phyloP scores from a whole-genome alignment of 1,140 invertebrate species.

The Penaeus vannamei region DNA sequence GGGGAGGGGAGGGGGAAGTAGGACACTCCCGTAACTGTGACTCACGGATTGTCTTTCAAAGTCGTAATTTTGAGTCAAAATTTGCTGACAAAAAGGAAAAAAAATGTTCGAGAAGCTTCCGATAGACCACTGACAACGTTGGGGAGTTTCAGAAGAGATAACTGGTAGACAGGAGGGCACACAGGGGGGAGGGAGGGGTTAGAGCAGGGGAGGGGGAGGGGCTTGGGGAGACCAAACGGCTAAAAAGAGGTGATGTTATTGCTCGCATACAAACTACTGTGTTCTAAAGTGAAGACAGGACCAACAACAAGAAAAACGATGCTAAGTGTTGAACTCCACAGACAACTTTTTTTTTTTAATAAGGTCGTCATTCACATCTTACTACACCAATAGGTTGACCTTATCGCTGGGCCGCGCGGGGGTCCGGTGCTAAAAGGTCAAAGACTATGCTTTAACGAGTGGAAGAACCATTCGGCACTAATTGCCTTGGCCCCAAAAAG shows the following conservation, averaged over 20 bases:
- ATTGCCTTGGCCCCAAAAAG: slow-evolving; percentile 57
- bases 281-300: slow-evolving; percentile 58
- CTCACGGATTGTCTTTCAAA: background rate
- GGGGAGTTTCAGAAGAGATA: too few species aligned
- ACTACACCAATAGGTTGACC: too few species aligned
- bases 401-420: too few species aligned
- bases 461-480: slow-evolving; percentile 52
- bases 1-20: background rate
- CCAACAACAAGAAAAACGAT: slow-evolving; percentile 61
- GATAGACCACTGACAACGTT: too few species aligned
- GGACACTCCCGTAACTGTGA: background rate
- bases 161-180: background rate
- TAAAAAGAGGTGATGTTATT: slow-evolving; percentile 59
- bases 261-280: slow-evolving; percentile 64
- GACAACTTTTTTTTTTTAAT: too few species aligned
- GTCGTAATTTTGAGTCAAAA: background rate
- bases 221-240: background rate
- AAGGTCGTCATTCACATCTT: too few species aligned
- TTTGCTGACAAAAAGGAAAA: too few species aligned
- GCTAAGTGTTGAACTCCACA: slow-evolving; percentile 28
- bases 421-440: background rate
- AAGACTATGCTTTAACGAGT: background rate
- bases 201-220: background rate
- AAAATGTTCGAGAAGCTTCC: too few species aligned
- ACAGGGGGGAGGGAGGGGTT: background rate